Base-by-base conservation (phyloP, 2,113 vertebrate genomes). In the Oxygymnocypris stewartii region DNA sequence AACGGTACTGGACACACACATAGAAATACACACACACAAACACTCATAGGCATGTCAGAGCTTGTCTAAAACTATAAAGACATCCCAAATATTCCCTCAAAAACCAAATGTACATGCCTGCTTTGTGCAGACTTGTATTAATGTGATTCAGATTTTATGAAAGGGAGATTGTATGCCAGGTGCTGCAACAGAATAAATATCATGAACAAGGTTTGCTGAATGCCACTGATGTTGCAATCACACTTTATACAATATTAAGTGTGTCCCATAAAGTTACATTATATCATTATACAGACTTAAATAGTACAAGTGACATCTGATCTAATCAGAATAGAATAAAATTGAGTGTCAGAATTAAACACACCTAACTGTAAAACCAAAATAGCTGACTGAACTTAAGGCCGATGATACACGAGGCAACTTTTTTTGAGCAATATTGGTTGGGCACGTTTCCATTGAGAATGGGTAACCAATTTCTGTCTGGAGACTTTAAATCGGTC, bases 41-140 rank as follows among this genome's bases (percentile, higher is more conserved):
- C 23, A 67, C 23, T 69, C 54, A 81, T 57, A 86, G 12, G 28
- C 88, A 65, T 90, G 93, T 88, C 84, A 75, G 67, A 92, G 91
- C 95, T 92, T 91, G 95, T 78, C 61, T 61, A 73, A 92, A 89
- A 89, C 85, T 92, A 91, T 89, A 90, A 92, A 84, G 49, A 92
- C 92, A 93, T 93, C 91, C 91, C 85, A 92, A 90, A 93, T 89
- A 94, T 94, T 91, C 90, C 91, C 89, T 87, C 47, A 84, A 89
- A 89, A 90, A 93, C 91, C 76, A 90, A 89, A 92, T 87, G 73
- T 90, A 88, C 87, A 88, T 44, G 57, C 57, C 18, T 74, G 87
- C 92, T 91, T 84, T 92, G 93, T 93, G 76, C 77, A 47, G 91
- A 93, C 94, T 90, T 93, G 94, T 86, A 82, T 82, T 87, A 57